A percentile compares a stretch with the other conserved stretches of the same genome.
Evolutionary conservation across 2,888 invertebrate genomes (phyloP).

Genomic region (Polymixis lichenea): DNA sequence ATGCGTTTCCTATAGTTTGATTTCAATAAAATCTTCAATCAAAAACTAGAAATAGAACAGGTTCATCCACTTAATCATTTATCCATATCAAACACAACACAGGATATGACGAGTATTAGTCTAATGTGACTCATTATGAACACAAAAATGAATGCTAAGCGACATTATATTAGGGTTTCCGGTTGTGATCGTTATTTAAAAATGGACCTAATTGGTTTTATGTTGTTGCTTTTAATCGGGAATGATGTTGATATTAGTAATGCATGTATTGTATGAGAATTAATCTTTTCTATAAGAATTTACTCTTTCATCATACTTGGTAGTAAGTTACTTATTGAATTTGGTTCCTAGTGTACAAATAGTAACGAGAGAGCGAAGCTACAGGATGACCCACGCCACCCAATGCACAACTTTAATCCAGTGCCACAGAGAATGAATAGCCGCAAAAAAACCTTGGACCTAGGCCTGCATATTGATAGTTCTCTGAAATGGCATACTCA

Average conservation of each 20-base stretch:
- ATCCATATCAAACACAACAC: slow-evolving; percentile 56
- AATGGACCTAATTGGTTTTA: slow-evolving; percentile 32
- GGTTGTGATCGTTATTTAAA: slow-evolving; percentile 53
- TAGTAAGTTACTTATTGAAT: not conserved
- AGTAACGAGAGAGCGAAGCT: not conserved
- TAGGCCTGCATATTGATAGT: too few relatives aligned
- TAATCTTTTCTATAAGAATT: not conserved
- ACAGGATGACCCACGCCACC: too few relatives aligned
- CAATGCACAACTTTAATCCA: too few relatives aligned
- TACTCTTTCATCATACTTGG: not conserved
- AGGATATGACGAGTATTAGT: slow-evolving; percentile 66
- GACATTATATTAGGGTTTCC: slow-evolving; percentile 62
- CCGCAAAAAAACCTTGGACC: too few relatives aligned
- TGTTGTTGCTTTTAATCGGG: slow-evolving; percentile 13
- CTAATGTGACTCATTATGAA: slow-evolving; percentile 66
- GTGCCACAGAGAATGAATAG: too few relatives aligned
- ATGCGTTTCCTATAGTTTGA: slow-evolving; percentile 10
- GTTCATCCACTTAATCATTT: slow-evolving; percentile 37
- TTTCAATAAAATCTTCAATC: slow-evolving; percentile 1
- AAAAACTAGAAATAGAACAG: slow-evolving; percentile 31
- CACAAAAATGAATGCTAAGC: slow-evolving; percentile 57
- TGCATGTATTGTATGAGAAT: not conserved
- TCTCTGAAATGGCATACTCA: too few relatives aligned
- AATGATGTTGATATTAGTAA: not conserved
- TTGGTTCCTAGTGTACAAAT: not conserved